Evolutionary conservation across 2,888 invertebrate species (phyloP), one percentile per base, ranked within the genome.

Genomic region (Pollenia amentaria): DNA sequence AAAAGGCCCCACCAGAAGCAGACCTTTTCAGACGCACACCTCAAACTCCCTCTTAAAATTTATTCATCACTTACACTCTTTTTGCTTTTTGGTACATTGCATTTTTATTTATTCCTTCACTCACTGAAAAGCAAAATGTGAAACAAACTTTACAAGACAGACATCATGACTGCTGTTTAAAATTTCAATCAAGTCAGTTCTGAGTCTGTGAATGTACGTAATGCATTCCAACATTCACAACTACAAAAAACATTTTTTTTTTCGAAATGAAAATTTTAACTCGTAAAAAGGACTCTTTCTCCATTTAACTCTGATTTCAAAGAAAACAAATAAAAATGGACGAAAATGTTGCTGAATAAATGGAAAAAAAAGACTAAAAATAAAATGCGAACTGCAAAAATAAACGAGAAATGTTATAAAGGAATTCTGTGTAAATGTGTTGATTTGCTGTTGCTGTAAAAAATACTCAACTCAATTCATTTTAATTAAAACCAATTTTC

Each of bases 401-500:
- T 42, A 48, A 70, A 69, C 29, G 60, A 69, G 16, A 67, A 55
- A 12, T 76, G 44, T 79, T 48, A 42, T 64, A 81, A 78, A 67
- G 48, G 46, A 77, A 77, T 65, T 67, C 60, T 18, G n/a, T 78
- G 79, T 62, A 86, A 79, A 70, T 79, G 70, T 87, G 21, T 65
- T 29, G 29, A 29, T 29, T 29, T 29, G 29, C 57, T 64, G 55
- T 29, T 62, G 29, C 64, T 64, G 42, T 46, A 77, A 46, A 69
- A 69, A 79, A 48, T 42, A 75, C 42, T 73, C 87, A 88, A 89
- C 88, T 89, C 88, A 88, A 89, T 89, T 88, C 88, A 88, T 88
- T 88, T 89, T 89, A 89, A 89, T 89, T 89, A 88, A 89, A 89
- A 89, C 72, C 87, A 87, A 87, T 88, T 88, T 88, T 88, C 84